Evolutionary conservation across 2,888 invertebrate species (phyloP).

Genomic region (Parnassius apollo): DNA sequence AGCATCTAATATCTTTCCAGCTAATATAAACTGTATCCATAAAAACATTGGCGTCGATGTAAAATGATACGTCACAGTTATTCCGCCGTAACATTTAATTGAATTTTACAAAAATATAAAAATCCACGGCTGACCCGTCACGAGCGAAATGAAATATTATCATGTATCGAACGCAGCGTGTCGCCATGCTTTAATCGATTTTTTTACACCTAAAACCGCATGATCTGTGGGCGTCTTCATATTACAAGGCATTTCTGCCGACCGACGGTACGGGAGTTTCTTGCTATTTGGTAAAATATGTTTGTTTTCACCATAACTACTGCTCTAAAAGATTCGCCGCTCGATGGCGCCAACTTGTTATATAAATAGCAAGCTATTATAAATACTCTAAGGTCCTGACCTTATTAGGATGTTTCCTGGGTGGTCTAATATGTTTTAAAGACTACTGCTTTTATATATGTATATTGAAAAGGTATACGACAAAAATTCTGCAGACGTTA

Average conservation of each 20-base stretch:
- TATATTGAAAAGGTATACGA: no score
- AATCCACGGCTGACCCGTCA: constrained; percentile 64
- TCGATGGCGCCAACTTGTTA: constrained; percentile 44
- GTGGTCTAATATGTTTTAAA: constrained; percentile 56
- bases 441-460: constrained; percentile 4
- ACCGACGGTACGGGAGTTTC: constrained; percentile 45
- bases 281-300: constrained; percentile 71
- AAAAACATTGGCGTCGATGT: constrained; percentile 58
- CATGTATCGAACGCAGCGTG: constrained; percentile 78
- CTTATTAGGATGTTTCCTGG: constrained; percentile 64
- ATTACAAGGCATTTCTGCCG: constrained; percentile 77
- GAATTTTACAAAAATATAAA: constrained; percentile 74
- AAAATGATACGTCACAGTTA: constrained; percentile 66
- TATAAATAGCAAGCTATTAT: no score
- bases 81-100: constrained; percentile 70
- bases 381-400: constrained; percentile 33
- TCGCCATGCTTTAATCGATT: constrained; percentile 78
- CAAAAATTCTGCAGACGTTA: no score
- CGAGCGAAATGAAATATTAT: constrained; percentile 73
- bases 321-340: constrained; percentile 55
- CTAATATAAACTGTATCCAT: constrained; percentile 45
- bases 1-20: constrained; percentile 42
- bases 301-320: constrained; percentile 73
- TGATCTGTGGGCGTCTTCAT: constrained; percentile 69
- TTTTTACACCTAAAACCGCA: constrained; percentile 81